Base-by-base conservation (phyloP, 1,140 invertebrate species). In the Cyrtorhinus lividipennis region DNA sequence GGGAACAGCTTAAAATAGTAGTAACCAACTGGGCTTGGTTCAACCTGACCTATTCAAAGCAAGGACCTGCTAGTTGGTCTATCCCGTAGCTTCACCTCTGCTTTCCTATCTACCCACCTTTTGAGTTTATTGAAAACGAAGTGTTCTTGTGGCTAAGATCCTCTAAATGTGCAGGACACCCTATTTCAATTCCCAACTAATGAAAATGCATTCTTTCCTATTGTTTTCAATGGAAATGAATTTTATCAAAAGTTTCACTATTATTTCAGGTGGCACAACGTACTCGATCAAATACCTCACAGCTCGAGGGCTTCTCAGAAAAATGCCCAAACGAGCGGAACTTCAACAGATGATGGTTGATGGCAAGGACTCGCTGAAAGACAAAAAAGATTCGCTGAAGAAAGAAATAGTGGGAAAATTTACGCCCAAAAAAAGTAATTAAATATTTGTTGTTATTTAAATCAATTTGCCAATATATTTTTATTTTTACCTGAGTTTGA, bases 201-300 rank as follows among this genome's bases (percentile, higher is more conserved):
- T n/a, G n/a, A n/a, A n/a, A n/a, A n/a, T n/a, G n/a, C n/a, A n/a
- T n/a, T n/a, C n/a, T n/a, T n/a, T n/a, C n/a, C n/a, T n/a, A n/a
- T n/a, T n/a, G n/a, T n/a, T n/a, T n/a, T n/a, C n/a, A n/a, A n/a
- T n/a, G n/a, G n/a, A n/a, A n/a, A n/a, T n/a, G n/a, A n/a, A n/a
- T 38, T 38, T 38, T 38, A 38, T 38, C 5, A 38, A 38, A 38
- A 38, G 30, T n/a, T n/a, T n/a, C n/a, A n/a, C n/a, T n/a, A n/a
- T n/a, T n/a, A n/a, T 72, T 73, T 46, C 44, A 78, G 82, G 81
- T 70, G 85, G 83, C 24, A 87, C 86, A 22, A 87, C 84, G 23
- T 71, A 82, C 67, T 79, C 82, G 12, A 86, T 89, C 59, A 84
- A 81, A 62, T 84, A 81, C 68, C 72, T 88, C 62, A 78, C 77